Evolutionary conservation across 2,888 invertebrate species (phyloP).

Genomic region (Athrips mouffetella): DNA sequence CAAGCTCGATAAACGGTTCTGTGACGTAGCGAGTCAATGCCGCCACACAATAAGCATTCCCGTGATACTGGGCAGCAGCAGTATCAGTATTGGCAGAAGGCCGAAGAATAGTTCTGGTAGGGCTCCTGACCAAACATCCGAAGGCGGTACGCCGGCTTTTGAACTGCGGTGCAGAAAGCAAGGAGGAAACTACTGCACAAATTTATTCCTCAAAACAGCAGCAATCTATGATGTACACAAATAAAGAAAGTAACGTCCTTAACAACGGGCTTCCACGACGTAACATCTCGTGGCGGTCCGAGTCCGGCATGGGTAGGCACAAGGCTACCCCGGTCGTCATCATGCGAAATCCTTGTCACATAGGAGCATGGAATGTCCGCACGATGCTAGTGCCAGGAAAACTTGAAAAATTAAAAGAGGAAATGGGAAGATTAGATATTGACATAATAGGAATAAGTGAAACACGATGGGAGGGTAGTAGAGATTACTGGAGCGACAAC

Average conservation of each 20-base stretch:
- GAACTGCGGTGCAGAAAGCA: slow-evolving; percentile 10
- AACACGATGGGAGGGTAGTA: slow-evolving; percentile 13
- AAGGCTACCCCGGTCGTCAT: slow-evolving; percentile 17
- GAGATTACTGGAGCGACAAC: slow-evolving; percentile 14
- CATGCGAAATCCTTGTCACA: slow-evolving; percentile 15
- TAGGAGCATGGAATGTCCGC: slow-evolving; percentile 13
- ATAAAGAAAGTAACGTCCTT: slow-evolving; percentile 14
- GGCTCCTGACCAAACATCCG: not conserved
- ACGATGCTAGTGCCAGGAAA: not conserved
- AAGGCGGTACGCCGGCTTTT: not conserved
- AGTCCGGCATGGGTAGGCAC: slow-evolving; percentile 16
- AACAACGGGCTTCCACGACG: slow-evolving; percentile 20
- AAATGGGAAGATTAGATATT: slow-evolving; percentile 12
- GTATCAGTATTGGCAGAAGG: not conserved
- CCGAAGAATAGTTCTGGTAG: not conserved
- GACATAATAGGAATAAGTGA: slow-evolving; percentile 14
- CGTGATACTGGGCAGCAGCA: slow-evolving; percentile 1
- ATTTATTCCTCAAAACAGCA: slow-evolving; percentile 3
- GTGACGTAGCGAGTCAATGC: slow-evolving; percentile 17
- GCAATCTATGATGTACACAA: not conserved
- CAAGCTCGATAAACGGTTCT: slow-evolving; percentile 10
- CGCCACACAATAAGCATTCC: slow-evolving; percentile 15
- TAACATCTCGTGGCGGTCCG: slow-evolving; percentile 18
- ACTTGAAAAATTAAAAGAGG: slow-evolving; percentile 11
- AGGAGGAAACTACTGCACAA: too few species aligned